Base-by-base conservation (phyloP, 1,140 invertebrate genomes). In the Zeugodacus cucurbitae region DNA sequence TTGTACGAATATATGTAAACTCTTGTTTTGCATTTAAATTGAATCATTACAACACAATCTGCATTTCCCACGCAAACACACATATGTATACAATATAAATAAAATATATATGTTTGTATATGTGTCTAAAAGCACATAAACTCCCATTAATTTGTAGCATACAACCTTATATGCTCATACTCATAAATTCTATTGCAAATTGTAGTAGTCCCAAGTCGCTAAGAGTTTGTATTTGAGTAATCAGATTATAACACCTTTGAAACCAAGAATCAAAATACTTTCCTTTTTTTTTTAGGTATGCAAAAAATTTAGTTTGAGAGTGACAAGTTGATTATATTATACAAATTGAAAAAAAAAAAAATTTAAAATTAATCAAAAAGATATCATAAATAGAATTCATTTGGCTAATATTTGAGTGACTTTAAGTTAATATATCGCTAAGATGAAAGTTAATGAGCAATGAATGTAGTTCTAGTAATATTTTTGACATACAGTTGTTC, bases 21-120 rank as follows among this genome's bases (percentile, higher is more conserved):
- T 67, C 64, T 67, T 67, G 64, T 32, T 67, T 67, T 67, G 64
- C 64, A 67, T 67, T 67, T 67, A 67, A 67, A 67, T 67, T 67
- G 29, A 67, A 67, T 67, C 64, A 67, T 67, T 67, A 67, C 29
- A 26, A 62, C 22, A 54, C 48, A 54, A 54, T 54, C 48, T 54
- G 48, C 3, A 54, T 54, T 54, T 54, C 48, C 48, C 59, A 26
- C 10, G n/a, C 48, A 54, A 54, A 54, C 59, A n/a, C 59, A n/a
- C 59, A 62, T 62, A 26, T 26, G 14, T 54, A n/a, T n/a, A n/a
- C n/a, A 17, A 17, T 54, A 17, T 41, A 41, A 41, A 41, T 41
- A 41, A 41, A 41, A 17, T 58, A 58, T 58, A 58, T 22, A 10
- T 22, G 14, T 58, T 10, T 8, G 2, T 26, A 59, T 62, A 7